Evolutionary conservation across 2,113 vertebrate genomes (phyloP).

Genomic region (Bothrops jararaca): DNA sequence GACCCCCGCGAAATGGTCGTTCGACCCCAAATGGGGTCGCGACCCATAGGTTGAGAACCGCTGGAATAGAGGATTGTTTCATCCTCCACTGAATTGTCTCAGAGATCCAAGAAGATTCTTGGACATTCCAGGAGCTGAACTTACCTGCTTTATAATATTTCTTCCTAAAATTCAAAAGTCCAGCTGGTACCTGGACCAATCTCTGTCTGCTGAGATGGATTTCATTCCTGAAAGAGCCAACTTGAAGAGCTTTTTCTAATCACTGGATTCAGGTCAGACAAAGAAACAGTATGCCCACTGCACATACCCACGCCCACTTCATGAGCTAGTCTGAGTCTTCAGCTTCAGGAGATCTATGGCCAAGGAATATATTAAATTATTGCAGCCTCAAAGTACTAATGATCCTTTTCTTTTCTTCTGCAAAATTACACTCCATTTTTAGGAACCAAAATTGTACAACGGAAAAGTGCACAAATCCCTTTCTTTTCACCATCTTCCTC

Average conservation of each 20-base stretch:
- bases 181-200: not conserved
- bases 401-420: not conserved
- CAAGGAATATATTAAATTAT: not conserved
- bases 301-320: not conserved
- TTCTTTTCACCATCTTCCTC: not conserved
- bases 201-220: not conserved
- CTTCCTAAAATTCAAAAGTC: not conserved
- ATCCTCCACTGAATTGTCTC: not conserved
- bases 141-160: not conserved
- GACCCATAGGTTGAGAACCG: too few relatives aligned
- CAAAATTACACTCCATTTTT: not conserved
- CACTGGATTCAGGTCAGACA: not conserved
- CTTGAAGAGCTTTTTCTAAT: not conserved
- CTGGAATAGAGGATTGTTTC: not conserved
- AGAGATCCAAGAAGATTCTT: not conserved
- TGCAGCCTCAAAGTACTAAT: not conserved
- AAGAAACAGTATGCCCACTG: not conserved
- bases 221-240: not conserved
- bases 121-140: not conserved
- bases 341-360: not conserved
- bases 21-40: too few relatives aligned
- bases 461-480: not conserved
- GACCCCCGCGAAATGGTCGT: too few relatives aligned
- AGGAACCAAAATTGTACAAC: not conserved
- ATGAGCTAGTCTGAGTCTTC: not conserved